Base-by-base conservation (phyloP, 2,113 vertebrate genomes). In the Sphaerodactylus townsendi region DNA sequence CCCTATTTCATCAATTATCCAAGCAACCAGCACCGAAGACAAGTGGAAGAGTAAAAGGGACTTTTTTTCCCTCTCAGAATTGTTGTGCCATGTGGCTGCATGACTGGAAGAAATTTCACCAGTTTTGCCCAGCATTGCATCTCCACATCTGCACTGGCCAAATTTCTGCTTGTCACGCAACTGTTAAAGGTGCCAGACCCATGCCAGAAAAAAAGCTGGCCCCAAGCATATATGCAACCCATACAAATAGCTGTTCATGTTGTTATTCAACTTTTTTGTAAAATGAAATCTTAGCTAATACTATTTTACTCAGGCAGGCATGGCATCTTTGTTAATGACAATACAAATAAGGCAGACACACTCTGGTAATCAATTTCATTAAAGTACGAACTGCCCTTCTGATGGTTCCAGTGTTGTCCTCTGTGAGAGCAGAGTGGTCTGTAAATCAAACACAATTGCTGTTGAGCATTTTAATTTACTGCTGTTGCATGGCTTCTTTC, bases 401-500 rank as follows among this genome's bases (percentile, higher is more conserved):
- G 62, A 37, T 1, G 25, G 56, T 64, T 48, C 35, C 23, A 13
- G 23, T 13, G 21, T 80, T 84, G 75, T 37, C 59, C 70, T 84
- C 17, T 86, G 28, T 76, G 30, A 87, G 76, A 75, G 37, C 39
- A 59, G 39, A 86, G 41, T 41, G 23, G 19, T 82, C 33, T 74
- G 75, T 66, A 44, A 90, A 85, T n/a, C 33, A 56, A 84, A 59
- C 5, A 72, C 69, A 86, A 87, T 35, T 37, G 15, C 73, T 69
- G 0, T 37, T 89, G 86, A 69, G 68, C 8, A 2, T 77, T 70
- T 44, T 30, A 81, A 59, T 81, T 48, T 59, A 46, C 5, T 77
- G n/a, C 72, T 53, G 11, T 70, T 81, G 28, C 39, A 14, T 76
- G 65, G 30, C 53, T 62, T 62, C 30, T 86, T 81, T 76, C n/a